Evolutionary conservation across 1,140 invertebrate species (phyloP).

Genomic region (Dermatophagoides farinae): DNA sequence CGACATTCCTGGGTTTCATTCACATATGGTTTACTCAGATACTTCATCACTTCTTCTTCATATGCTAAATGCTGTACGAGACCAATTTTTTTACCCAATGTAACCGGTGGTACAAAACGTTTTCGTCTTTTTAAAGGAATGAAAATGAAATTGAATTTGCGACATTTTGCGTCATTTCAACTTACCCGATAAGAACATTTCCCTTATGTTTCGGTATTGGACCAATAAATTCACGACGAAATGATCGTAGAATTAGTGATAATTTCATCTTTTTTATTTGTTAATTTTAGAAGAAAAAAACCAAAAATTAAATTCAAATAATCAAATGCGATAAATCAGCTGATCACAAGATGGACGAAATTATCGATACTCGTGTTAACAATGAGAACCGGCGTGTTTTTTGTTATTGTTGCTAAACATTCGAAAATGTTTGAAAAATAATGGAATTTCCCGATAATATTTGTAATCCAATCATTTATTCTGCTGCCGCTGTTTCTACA

Average conservation of each 20-base stretch:
- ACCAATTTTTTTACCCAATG: neutral
- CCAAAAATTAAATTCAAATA: neutral
- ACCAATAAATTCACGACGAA: constrained; percentile 8
- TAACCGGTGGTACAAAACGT: constrained; percentile 13
- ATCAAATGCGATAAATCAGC: neutral
- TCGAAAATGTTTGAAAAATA: neutral
- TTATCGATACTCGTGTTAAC: too few relatives aligned
- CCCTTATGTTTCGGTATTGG: constrained; percentile 5
- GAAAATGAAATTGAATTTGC: neutral
- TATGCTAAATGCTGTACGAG: neutral
- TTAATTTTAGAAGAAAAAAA: neutral
- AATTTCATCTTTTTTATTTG: neutral
- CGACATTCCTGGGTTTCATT: constrained; percentile 9
- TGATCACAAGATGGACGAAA: neutral
- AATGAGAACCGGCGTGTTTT: too few relatives aligned
- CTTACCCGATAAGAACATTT: constrained; percentile 11
- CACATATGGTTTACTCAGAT: constrained; percentile 9
- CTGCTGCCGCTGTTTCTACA: too few relatives aligned
- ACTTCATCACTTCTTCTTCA: constrained; percentile 15
- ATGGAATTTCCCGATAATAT: too few relatives aligned
- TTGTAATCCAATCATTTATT: too few relatives aligned
- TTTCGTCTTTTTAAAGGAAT: constrained; percentile 12
- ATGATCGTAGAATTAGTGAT: constrained; percentile 2
- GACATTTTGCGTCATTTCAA: neutral
- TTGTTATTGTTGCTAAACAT: neutral